These are phyloP conservation scores for Monochamus saltuarius DNA, from an alignment of 1,140 invertebrate genomes.

Conservation along the genomic window DNA sequence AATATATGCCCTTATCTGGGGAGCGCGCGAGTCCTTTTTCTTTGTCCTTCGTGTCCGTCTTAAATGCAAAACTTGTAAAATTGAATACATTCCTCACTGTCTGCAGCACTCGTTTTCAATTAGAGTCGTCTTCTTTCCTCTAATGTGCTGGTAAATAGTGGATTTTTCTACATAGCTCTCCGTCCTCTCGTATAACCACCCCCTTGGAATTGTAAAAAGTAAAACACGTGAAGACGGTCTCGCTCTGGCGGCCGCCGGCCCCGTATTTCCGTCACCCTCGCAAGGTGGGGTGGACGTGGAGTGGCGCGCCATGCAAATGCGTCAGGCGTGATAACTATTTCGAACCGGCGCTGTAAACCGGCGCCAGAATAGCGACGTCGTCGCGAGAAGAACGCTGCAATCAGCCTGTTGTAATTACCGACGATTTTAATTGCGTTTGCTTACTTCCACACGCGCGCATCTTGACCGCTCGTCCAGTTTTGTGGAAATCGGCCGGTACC, in stretches of 20 bases:
- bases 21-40: no score
- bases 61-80: neutral
- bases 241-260: constrained; percentile 24
- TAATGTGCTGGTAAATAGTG: constrained; percentile 18
- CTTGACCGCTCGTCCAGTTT: no score
- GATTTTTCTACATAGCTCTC: constrained; percentile 17
- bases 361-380: constrained; percentile 50
- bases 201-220: constrained; percentile 36
- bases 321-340: constrained; percentile 50
- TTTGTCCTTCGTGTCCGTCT: no score
- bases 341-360: constrained; percentile 44
- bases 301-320: constrained; percentile 49
- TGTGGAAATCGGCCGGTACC: no score
- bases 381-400: constrained; percentile 44
- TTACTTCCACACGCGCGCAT: neutral
- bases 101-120: constrained; percentile 18
- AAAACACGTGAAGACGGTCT: constrained; percentile 34
- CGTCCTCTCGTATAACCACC: constrained; percentile 16
- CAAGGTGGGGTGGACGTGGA: constrained; percentile 42
- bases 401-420: constrained; percentile 43
- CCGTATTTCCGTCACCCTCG: constrained; percentile 26
- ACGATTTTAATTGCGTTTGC: constrained; percentile 25
- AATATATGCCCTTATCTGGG: no score
- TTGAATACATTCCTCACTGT: constrained; percentile 6
- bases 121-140: constrained; percentile 16